Evolutionary conservation across 1,140 invertebrate species (phyloP).

Genomic region (Samia ricini): DNA sequence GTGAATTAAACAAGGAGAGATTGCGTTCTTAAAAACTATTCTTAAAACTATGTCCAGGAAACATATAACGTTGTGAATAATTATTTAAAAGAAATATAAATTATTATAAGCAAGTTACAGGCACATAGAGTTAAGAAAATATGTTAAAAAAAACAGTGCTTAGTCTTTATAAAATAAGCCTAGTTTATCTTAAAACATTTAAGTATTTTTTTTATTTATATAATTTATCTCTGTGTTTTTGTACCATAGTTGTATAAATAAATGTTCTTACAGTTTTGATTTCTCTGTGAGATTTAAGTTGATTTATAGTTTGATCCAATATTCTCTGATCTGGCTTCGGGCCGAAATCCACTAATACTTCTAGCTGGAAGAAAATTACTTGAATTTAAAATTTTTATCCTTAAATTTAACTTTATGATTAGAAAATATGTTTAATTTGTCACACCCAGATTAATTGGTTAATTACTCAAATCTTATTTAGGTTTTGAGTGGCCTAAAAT

Average conservation of each 20-base stretch:
- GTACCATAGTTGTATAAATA: background rate
- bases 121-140: too few species aligned
- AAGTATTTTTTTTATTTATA: background rate
- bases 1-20: too few species aligned
- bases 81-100: too few species aligned
- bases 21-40: too few species aligned
- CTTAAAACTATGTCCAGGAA: too few species aligned
- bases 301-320: conserved; percentile 44
- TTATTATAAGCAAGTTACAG: too few species aligned
- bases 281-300: conserved; percentile 34
- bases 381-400: background rate
- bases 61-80: too few species aligned
- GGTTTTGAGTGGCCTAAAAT: too few species aligned
- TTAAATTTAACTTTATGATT: background rate
- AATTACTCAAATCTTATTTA: too few species aligned
- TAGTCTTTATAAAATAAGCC: too few species aligned
- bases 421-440: background rate
- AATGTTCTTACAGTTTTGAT: background rate
- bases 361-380: conserved; percentile 56
- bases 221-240: background rate
- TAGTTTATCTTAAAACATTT: background rate
- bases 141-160: too few species aligned
- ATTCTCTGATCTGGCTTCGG: conserved; percentile 29
- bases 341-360: conserved; percentile 56
- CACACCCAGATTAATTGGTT: too few species aligned